These are phyloP conservation scores for Emydocephalus ijimae DNA, from an alignment of 2,113 vertebrate genomes.

Conservation along the genomic window DNA sequence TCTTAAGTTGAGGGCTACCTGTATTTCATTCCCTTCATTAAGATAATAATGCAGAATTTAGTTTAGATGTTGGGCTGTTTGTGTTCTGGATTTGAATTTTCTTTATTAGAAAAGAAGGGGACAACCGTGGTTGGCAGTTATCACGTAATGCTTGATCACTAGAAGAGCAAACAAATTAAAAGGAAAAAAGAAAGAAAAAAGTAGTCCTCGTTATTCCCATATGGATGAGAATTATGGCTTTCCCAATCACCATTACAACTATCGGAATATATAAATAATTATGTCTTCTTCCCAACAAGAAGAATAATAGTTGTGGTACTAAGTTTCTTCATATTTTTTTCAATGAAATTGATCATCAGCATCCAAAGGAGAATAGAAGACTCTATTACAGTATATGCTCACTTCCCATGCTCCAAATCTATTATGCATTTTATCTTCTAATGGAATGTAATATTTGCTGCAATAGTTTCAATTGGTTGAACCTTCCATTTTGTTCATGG, in stretches of 20 bases:
- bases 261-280: background rate
- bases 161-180: background rate
- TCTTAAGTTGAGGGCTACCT: background rate
- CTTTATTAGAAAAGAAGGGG: background rate
- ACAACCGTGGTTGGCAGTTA: background rate
- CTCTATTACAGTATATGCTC: background rate
- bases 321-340: background rate
- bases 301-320: background rate
- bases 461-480: background rate
- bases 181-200: background rate
- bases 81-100: background rate
- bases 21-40: background rate
- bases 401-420: background rate
- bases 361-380: background rate
- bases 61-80: background rate
- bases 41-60: background rate
- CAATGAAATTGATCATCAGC: background rate
- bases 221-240: background rate
- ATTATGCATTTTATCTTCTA: background rate
- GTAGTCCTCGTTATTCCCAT: background rate
- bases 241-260: background rate
- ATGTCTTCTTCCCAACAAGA: background rate
- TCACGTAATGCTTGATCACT: background rate
- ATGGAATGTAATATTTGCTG: too few species aligned
- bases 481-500: background rate